phyloP scores from a whole-genome alignment of 2,888 invertebrate species.

The Leptopilina myrica region DNA sequence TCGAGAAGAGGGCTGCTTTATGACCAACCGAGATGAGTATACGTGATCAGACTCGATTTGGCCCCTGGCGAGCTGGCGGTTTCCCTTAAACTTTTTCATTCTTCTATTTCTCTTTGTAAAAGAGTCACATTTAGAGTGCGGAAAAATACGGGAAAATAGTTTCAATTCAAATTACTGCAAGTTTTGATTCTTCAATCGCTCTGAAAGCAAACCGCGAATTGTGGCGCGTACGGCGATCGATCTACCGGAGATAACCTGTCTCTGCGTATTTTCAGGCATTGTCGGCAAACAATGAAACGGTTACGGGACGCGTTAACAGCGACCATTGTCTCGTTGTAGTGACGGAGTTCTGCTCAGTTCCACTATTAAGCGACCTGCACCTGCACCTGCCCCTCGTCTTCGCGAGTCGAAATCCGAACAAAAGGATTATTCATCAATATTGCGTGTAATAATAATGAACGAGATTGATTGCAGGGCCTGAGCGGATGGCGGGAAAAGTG shows the following conservation, averaged over 20 bases:
- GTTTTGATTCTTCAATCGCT: not conserved
- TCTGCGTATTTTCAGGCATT: conserved; percentile 65
- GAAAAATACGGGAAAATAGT: too few species aligned
- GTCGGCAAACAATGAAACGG: conserved; percentile 72
- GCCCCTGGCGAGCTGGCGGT: conserved; percentile 48
- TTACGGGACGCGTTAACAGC: conserved; percentile 70
- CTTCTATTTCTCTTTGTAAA: too few species aligned
- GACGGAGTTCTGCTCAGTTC: conserved; percentile 52
- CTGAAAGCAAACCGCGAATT: conserved; percentile 45
- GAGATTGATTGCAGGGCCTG: too few species aligned
- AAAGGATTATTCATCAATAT: too few species aligned
- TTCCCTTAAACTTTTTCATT: conserved; percentile 5
- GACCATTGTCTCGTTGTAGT: conserved; percentile 67
- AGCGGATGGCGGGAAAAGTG: not conserved
- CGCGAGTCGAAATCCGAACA: too few species aligned
- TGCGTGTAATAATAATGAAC: too few species aligned
- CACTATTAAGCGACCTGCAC: conserved; percentile 6
- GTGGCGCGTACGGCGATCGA: conserved; percentile 48
- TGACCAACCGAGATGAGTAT: conserved; percentile 67
- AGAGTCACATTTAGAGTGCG: too few species aligned
- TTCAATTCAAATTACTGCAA: not conserved
- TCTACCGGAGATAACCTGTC: conserved; percentile 42
- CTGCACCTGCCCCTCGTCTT: not conserved
- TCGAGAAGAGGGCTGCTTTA: conserved; percentile 60
- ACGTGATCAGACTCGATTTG: conserved; percentile 71